Evolutionary conservation across 2,797 vertebrate species (phyloP).

Genomic region (Peromyscus attwateri): DNA sequence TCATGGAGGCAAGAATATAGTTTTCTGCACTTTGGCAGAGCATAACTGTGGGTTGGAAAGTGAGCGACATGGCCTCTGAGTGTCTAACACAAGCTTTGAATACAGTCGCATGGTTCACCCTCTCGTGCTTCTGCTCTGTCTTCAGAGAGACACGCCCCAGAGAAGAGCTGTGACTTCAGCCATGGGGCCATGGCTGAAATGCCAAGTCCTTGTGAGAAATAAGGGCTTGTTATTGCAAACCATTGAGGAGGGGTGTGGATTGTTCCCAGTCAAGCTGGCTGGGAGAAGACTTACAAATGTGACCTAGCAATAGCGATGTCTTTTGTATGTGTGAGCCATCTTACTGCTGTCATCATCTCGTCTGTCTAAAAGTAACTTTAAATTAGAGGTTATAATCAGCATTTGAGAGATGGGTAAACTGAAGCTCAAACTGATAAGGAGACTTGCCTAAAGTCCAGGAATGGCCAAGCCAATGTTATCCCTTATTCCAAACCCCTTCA

Average conservation of each 20-base stretch:
- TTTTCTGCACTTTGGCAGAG: neutral
- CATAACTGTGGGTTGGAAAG: neutral
- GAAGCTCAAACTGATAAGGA: neutral
- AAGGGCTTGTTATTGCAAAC: neutral
- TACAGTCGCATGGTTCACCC: neutral
- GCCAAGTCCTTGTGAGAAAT: neutral
- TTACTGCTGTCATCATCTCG: neutral
- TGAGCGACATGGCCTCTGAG: rapidly evolving
- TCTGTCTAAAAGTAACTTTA: neutral
- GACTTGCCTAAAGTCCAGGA: neutral
- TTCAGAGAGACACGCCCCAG: neutral
- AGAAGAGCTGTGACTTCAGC: neutral
- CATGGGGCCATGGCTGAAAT: neutral
- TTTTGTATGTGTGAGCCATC: neutral
- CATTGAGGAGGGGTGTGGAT: neutral
- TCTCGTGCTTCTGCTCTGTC: neutral
- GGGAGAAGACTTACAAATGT: neutral
- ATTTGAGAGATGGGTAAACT: slow-evolving; percentile 26
- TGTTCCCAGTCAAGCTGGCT: slow-evolving; percentile 16
- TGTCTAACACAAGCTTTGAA: neutral
- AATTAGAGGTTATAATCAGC: neutral
- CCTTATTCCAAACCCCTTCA: neutral
- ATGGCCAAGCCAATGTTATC: neutral
- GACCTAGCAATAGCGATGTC: neutral
- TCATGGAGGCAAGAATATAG: too few species aligned